Evolutionary conservation across 2,113 vertebrate species (phyloP).

Genomic region (Engraulis encrasicolus): DNA sequence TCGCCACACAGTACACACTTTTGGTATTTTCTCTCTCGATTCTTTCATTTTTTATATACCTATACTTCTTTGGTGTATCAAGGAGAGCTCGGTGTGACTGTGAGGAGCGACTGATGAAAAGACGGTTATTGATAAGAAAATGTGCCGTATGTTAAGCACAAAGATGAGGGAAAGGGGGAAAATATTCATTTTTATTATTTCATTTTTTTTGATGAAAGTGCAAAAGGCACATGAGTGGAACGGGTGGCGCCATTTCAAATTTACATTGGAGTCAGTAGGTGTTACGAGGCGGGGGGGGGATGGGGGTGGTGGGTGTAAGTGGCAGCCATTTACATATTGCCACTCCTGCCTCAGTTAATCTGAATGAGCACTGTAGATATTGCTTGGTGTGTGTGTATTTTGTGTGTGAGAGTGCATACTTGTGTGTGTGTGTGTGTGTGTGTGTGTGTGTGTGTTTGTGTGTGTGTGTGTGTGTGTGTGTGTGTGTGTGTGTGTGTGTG

Average conservation of each 20-base stretch:
- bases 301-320: neutral
- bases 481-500: too few relatives aligned
- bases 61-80: too few relatives aligned
- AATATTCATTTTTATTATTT: too few relatives aligned
- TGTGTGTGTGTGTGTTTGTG: too few relatives aligned
- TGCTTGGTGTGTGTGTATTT: too few relatives aligned
- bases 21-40: slow-evolving; percentile 1
- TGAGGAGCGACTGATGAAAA: slow-evolving; percentile 68
- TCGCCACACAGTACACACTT: slow-evolving; percentile 63
- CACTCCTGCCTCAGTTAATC: neutral
- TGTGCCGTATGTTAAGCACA: slow-evolving; percentile 51
- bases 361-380: too few relatives aligned
- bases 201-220: slow-evolving; percentile 57
- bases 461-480: too few relatives aligned
- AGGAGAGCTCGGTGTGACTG: slow-evolving; percentile 63
- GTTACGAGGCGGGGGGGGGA: neutral
- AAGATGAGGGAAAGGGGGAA: slow-evolving; percentile 47
- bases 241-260: neutral
- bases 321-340: neutral
- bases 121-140: slow-evolving; percentile 68
- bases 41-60: too few relatives aligned
- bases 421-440: too few relatives aligned
- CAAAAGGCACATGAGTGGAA: slow-evolving; percentile 37
- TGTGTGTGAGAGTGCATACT: too few relatives aligned
- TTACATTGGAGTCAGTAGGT: neutral